Base-by-base conservation (phyloP, 2,888 invertebrate species). In the Ormyrus pomaceus region DNA sequence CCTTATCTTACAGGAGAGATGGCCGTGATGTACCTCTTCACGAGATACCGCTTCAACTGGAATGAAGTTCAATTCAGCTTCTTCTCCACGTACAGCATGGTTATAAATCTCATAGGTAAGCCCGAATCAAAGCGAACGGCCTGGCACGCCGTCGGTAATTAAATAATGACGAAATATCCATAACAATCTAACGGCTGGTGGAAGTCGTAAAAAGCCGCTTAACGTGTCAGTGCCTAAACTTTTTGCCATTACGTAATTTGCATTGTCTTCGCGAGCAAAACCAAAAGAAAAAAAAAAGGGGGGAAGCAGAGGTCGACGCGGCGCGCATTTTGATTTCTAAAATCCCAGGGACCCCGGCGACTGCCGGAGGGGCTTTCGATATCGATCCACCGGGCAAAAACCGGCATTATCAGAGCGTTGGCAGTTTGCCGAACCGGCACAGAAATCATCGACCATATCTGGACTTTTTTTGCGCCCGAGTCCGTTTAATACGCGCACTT, bases 51-150 rank as follows among this genome's bases (percentile, higher is more conserved):
- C 65, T 97, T 96, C 91, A 96, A 96, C 87, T 97, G 96, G 96
- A 95, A 96, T 87, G 96, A 96, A 91, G 95, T 96, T 56, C 95
- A 96, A 89, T 96, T 94, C 91, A 96, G 96, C 87, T 94, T 96
- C 91, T 96, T 95, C 88, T 96, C 96, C 45, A 96, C 96, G 4
- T 96, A 96, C 88, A 94, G 95, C 82, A 95, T 96, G 95, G 93
- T 96, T 83, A 96, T 95, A 79, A 95, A 95, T 87, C 92, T 96
- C 88, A 92, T 95, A 84, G 96, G 96, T 95, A 92, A 94, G 91
- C 87, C 76, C 11, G 34, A 34, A 34, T 34, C 34, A 34, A 34
- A 34, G 34, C 34, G 0, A 34, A 4, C 34, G 34, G 34, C 34
- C 34, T 34, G 34, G 34, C 34, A 0, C 34, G 34, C 34, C 34